Conservation (phyloP, 1,140 invertebrate species). For the Bombus difficillimus region DNA sequence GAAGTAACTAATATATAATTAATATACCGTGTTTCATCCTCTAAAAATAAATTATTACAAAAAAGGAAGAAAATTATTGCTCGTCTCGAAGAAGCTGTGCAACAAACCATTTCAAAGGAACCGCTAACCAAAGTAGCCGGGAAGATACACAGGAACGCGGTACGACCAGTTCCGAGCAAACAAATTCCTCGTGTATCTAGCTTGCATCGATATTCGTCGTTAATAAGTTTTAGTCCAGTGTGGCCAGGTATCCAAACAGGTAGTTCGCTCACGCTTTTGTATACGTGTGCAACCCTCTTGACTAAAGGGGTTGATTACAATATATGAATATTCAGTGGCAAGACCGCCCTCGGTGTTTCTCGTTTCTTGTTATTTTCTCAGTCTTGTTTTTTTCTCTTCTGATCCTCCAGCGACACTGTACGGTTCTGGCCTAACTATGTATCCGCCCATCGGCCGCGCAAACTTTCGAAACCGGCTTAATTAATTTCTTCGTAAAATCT, state of each 20-base stretch:
- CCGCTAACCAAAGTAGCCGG: neutral
- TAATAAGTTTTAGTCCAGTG: constrained; percentile 38
- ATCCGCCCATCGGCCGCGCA: constrained; percentile 31
- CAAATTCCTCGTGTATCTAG: constrained; percentile 3
- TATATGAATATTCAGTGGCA: constrained; percentile 81
- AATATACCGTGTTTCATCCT: no score
- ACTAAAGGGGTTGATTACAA: constrained; percentile 79
- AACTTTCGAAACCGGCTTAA: constrained; percentile 73
- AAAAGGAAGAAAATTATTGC: neutral
- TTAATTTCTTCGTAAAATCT: constrained; percentile 77
- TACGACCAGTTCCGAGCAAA: neutral
- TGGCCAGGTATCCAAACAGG: constrained; percentile 38
- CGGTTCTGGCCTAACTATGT: constrained; percentile 38
- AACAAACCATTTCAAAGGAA: neutral
- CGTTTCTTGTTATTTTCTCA: constrained; percentile 35
- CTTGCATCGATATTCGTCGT: constrained; percentile 27
- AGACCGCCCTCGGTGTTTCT: constrained; percentile 58
- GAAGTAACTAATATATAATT: no score
- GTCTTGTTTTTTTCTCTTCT: constrained; percentile 28
- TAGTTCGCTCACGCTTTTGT: neutral
- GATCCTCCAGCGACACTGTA: constrained; percentile 51
- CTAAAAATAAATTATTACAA: no score
- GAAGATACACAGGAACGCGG: neutral
- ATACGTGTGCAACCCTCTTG: constrained; percentile 52
- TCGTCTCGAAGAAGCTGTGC: neutral